These are phyloP conservation scores for Caenorhabditis sp. DNA, from an alignment of 2,888 invertebrate genomes.

Conservation along the genomic window DNA sequence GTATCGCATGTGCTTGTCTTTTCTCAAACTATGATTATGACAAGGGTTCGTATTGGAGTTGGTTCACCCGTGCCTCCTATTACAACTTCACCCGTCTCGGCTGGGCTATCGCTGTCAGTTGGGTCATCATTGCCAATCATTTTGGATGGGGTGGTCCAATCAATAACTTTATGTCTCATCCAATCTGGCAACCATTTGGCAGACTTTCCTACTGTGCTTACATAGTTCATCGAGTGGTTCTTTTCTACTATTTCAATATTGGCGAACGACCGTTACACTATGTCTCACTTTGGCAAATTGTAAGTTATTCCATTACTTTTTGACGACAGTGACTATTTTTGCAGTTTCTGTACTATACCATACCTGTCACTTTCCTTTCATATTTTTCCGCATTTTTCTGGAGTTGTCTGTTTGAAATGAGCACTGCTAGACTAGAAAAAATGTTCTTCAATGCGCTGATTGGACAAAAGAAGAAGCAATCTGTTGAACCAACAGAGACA, in stretches of 20 bases:
- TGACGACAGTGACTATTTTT: not conserved
- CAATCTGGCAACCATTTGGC: conserved; percentile 80
- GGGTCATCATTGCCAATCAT: conserved; percentile 73
- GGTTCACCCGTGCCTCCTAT: conserved; percentile 28
- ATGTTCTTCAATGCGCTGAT: not conserved
- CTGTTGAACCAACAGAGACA: too few species aligned
- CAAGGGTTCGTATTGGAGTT: conserved; percentile 29
- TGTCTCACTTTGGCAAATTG: conserved; percentile 27
- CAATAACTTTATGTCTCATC: conserved; percentile 55
- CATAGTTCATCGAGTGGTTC: conserved; percentile 73
- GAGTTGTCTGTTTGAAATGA: conserved; percentile 46
- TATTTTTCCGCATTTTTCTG: conserved; percentile 42
- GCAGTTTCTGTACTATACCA: conserved; percentile 27
- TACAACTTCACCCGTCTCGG: conserved; percentile 65
- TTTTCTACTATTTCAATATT: conserved; percentile 38
- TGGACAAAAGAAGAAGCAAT: not conserved
- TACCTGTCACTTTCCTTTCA: conserved; percentile 32
- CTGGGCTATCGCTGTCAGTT: conserved; percentile 72
- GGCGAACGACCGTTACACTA: conserved; percentile 33
- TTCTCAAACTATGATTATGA: conserved; percentile 37
- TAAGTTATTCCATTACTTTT: too few species aligned
- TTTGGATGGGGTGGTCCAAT: conserved; percentile 71
- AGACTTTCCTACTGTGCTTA: conserved; percentile 91
- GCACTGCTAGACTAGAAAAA: not conserved
- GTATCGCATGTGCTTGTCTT: conserved; percentile 26